phyloP scores from a whole-genome alignment of 2,113 vertebrate species.

The Brachypodius melanocephalos region DNA sequence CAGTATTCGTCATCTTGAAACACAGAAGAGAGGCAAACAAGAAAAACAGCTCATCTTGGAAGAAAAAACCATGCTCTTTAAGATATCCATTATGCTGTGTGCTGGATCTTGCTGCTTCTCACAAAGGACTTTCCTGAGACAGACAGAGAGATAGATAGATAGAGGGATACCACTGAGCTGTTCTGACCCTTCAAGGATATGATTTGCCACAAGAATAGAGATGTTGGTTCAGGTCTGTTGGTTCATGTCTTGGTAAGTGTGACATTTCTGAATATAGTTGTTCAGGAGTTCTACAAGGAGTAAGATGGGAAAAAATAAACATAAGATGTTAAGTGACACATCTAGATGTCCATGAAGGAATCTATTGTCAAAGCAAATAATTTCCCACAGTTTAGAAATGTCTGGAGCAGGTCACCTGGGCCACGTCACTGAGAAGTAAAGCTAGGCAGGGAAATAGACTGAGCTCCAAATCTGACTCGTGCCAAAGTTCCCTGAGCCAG shows the following conservation, averaged over 20 bases:
- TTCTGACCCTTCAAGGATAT: neutral
- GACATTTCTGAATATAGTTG: neutral
- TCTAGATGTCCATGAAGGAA: neutral
- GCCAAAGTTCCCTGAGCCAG: neutral
- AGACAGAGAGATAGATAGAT: neutral
- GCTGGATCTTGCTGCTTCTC: neutral
- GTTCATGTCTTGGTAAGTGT: neutral
- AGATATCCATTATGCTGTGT: rapidly evolving
- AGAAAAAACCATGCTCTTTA: neutral
- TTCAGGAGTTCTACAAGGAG: neutral
- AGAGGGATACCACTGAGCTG: neutral
- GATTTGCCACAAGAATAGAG: neutral
- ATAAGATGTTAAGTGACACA: neutral
- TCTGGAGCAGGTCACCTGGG: neutral
- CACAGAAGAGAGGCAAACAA: neutral
- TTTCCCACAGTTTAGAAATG: neutral
- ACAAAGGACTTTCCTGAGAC: neutral
- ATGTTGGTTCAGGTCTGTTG: neutral
- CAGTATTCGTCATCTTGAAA: neutral
- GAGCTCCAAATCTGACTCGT: neutral
- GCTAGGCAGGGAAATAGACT: neutral
- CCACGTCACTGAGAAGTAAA: neutral
- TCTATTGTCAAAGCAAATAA: neutral
- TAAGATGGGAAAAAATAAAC: neutral
- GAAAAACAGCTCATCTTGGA: neutral